These are phyloP conservation scores for Eubasilissa regina DNA, from an alignment of 1,140 invertebrate species.

Conservation along the genomic window DNA sequence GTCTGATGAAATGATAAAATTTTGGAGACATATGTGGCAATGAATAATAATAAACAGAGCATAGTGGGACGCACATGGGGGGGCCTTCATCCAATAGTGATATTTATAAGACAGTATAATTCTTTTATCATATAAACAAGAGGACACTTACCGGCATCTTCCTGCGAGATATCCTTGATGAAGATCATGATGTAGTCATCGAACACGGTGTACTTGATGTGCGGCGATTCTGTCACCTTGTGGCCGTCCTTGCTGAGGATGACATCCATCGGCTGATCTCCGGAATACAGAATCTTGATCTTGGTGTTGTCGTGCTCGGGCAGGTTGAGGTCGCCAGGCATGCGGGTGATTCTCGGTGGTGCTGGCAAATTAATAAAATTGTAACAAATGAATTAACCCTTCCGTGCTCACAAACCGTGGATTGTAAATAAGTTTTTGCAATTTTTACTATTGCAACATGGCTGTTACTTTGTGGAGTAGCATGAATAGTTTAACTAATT, in stretches of 20 bases:
- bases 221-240: conserved; percentile 81
- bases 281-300: conserved; percentile 93
- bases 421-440: too few relatives aligned
- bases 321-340: conserved; percentile 90
- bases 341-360: conserved; percentile 94
- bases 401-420: too few relatives aligned
- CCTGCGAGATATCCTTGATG: conserved; percentile 88
- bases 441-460: too few relatives aligned
- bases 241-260: conserved; percentile 87
- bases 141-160: conserved; percentile 81
- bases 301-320: conserved; percentile 96
- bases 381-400: too few relatives aligned
- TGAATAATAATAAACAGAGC: too few relatives aligned
- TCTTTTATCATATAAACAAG: background rate
- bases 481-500: too few relatives aligned
- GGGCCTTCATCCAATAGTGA: too few relatives aligned
- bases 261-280: conserved; percentile 93
- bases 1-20: too few relatives aligned
- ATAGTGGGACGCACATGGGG: too few relatives aligned
- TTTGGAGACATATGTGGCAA: too few relatives aligned
- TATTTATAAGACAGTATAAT: too few relatives aligned
- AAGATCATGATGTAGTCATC: conserved; percentile 97
- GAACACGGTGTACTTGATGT: conserved; percentile 94
- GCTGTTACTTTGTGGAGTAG: too few relatives aligned
- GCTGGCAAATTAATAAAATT: conserved; percentile 69